A percentile compares a stretch with the other conserved stretches of the same genome.
Evolutionary conservation across 2,797 vertebrate genomes (phyloP).

Genomic region (Pipistrellus pygmaeus): DNA sequence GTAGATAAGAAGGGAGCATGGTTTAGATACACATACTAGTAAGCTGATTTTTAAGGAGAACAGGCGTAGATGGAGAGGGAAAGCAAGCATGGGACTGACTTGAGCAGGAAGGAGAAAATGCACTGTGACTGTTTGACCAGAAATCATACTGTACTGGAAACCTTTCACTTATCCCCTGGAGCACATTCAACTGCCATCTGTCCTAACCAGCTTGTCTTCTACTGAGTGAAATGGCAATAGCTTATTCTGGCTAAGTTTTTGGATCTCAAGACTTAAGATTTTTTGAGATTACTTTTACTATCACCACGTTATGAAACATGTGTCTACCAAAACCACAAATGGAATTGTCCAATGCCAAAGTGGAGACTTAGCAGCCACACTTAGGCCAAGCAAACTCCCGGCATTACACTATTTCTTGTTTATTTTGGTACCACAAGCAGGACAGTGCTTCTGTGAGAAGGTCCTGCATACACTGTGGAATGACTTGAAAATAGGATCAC

Average conservation of each 20-base stretch:
- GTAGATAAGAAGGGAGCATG: not conserved
- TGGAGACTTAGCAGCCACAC: slow-evolving; percentile 49
- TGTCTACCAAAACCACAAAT: slow-evolving; percentile 69
- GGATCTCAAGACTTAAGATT: slow-evolving; percentile 13
- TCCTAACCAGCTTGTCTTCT: not conserved
- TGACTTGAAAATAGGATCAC: not conserved
- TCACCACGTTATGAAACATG: slow-evolving; percentile 39
- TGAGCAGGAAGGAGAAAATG: not conserved
- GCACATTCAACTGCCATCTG: not conserved
- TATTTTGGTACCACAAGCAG: not conserved
- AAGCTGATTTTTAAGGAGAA: not conserved
- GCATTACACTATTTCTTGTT: not conserved
- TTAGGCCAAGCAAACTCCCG: not conserved
- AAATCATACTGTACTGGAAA: not conserved
- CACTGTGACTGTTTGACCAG: not conserved
- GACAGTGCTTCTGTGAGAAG: not conserved
- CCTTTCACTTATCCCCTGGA: not conserved
- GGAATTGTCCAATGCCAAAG: slow-evolving; percentile 42
- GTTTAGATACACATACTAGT: not conserved
- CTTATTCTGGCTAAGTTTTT: slow-evolving; percentile 8
- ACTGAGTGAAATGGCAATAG: slow-evolving; percentile 40
- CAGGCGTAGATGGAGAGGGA: not conserved
- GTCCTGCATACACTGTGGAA: not conserved
- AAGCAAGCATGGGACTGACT: not conserved
- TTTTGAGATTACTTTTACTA: slow-evolving; percentile 47